A percentile compares a stretch with the other conserved stretches of the same genome.
phyloP scores from a whole-genome alignment of 2,113 vertebrate genomes.

The Pogonocichla stellata region DNA sequence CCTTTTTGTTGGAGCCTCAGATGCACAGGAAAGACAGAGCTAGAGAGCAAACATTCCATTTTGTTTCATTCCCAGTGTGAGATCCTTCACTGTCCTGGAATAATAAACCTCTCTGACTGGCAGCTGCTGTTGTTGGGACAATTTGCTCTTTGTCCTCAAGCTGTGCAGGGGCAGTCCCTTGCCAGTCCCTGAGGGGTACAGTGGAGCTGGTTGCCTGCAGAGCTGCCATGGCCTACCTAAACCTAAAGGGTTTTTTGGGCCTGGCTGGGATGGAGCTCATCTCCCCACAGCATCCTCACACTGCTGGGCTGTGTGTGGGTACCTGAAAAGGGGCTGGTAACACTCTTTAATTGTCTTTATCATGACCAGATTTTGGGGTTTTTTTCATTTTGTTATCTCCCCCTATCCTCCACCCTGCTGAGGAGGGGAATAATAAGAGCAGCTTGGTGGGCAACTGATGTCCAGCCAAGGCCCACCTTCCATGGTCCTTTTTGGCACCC shows the following conservation, averaged over 20 bases:
- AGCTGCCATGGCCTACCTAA: neutral
- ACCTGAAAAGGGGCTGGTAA: too few relatives aligned
- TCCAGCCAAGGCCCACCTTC: neutral
- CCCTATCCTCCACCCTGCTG: neutral
- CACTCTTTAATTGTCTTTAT: neutral
- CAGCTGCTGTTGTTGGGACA: neutral
- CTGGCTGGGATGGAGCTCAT: neutral
- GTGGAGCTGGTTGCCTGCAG: neutral
- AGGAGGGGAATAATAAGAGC: neutral
- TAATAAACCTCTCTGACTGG: neutral
- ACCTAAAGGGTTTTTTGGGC: too few relatives aligned
- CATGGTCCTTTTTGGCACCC: neutral
- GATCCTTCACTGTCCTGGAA: neutral
- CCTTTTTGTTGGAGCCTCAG: neutral
- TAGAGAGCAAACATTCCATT: neutral
- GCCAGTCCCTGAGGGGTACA: neutral
- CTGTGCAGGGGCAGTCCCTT: neutral
- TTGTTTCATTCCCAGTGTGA: neutral
- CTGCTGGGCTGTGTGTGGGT: neutral
- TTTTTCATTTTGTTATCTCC: neutral
- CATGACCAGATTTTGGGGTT: neutral
- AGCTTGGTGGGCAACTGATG: neutral
- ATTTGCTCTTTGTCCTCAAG: neutral
- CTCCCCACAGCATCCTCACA: neutral
- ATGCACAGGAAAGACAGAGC: rapidly evolving